Evolutionary conservation across 2,113 vertebrate species (phyloP), one percentile per base, ranked within the genome.

Genomic region (Mystacornis crossleyi): DNA sequence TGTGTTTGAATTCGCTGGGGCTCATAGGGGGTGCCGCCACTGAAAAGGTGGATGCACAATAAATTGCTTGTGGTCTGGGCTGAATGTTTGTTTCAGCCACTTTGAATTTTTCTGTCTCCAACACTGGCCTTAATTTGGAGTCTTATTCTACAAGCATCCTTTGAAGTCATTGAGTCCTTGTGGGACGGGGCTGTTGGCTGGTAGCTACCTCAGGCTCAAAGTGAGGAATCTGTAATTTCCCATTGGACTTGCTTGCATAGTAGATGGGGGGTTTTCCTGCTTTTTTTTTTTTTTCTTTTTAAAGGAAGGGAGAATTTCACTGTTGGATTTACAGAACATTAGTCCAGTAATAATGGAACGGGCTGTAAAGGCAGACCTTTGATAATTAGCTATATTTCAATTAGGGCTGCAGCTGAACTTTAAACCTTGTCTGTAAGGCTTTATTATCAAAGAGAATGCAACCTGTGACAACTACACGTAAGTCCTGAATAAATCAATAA

Each of bases 321-420:
- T 90, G 74, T 88, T 87, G 51, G 78, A 65, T 82, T 91, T 93
- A 61, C 50, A 69, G 73, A 91, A 75, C 66, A 62, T 69, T 94
- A 80, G 50, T 45, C 61, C 45, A 72, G 74, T 83, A 62, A 86
- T 51, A 81, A 86, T 84, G 66, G 85, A 95, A 84, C 31, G 25
- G 89, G 42, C 77, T 92, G 38, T 69, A 89, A 82, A 90, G 77
- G 33, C 87, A 90, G 61, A n/a, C 79, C 57, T 93, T 89, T 53
- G 54, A 7, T 94, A 97, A 97, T 97, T 97, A 97, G 84, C 72
- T 81, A 71, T 57, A 42, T 94, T 94, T 96, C 94, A 97, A 81
- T 96, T 88, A 95, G 79, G 42, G n/a, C 89, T 85, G 72, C 42
- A 79, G 82, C 75, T 93, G 87, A 94, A 94, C 82, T 83, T 74